Evolutionary conservation across 2,113 vertebrate species (phyloP).

Genomic region (Caretta caretta): DNA sequence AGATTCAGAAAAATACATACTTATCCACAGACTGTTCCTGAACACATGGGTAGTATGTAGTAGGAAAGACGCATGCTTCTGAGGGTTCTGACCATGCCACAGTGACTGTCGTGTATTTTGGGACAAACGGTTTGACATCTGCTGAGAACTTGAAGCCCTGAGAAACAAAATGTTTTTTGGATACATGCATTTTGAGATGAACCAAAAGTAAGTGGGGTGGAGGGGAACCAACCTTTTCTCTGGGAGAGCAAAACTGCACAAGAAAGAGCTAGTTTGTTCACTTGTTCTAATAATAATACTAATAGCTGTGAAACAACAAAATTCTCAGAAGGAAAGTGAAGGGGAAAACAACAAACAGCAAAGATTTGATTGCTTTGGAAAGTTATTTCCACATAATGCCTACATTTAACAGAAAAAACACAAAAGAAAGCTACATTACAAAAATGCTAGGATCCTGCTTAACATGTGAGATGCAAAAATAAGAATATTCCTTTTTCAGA

Average conservation of each 20-base stretch:
- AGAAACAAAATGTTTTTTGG: conserved; percentile 58
- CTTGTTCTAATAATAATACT: neutral
- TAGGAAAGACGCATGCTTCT: conserved; percentile 74
- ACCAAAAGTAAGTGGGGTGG: neutral
- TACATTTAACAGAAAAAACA: neutral
- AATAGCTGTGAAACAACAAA: neutral
- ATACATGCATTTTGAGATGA: conserved; percentile 43
- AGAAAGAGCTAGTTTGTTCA: neutral
- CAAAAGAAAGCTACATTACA: neutral
- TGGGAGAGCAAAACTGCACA: neutral
- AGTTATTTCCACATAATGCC: neutral
- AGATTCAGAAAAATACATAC: conserved; percentile 72
- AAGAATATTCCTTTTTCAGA: neutral
- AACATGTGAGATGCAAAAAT: neutral
- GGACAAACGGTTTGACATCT: conserved; percentile 83
- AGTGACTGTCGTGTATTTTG: conserved; percentile 70
- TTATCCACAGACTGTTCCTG: conserved; percentile 74
- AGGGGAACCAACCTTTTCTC: neutral
- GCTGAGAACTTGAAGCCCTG: conserved; percentile 80
- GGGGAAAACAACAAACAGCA: accelerated
- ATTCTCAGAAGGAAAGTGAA: neutral
- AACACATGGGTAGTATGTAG: conserved; percentile 76
- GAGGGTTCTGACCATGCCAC: conserved; percentile 75
- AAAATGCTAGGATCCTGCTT: neutral
- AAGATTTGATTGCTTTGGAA: neutral